phyloP scores from a whole-genome alignment of 30 jellyfish, hydroid and myxozoan species.

The Cassiopea xamachana region DNA sequence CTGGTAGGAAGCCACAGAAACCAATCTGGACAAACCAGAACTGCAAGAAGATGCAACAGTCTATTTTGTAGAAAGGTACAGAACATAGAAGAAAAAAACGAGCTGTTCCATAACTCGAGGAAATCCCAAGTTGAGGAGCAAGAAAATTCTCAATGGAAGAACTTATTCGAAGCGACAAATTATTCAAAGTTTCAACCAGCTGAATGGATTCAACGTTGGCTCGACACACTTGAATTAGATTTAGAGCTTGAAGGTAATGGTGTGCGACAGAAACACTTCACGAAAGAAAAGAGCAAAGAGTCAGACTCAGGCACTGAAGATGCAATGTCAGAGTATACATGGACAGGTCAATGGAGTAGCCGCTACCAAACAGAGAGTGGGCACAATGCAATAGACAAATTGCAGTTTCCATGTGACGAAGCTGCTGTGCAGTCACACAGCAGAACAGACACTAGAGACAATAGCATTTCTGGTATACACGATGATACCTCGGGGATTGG shows the following conservation, averaged over 20 bases:
- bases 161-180: conserved; percentile 2
- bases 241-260: not conserved
- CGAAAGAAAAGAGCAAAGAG: not conserved
- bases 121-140: not conserved
- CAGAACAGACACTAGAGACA: not conserved
- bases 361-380: not conserved
- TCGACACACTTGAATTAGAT: conserved; percentile 1
- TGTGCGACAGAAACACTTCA: not conserved
- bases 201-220: conserved; percentile 63
- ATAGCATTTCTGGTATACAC: not conserved
- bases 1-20: conserved; percentile 2
- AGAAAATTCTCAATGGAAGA: not conserved
- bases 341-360: conserved; percentile 41
- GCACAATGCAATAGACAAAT: not conserved
- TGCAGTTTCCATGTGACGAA: not conserved
- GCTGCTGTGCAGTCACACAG: no score
- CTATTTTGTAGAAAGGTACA: not conserved
- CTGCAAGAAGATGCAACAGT: not conserved
- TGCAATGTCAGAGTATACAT: conserved; percentile 16
- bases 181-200: conserved; percentile 2
- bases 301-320: not conserved
- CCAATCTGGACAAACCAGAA: not conserved
- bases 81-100: not conserved
- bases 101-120: not conserved
- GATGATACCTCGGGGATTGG: conserved; percentile 9